Evolutionary conservation across 2,888 invertebrate genomes (phyloP).

Genomic region (Corbicula japonica): DNA sequence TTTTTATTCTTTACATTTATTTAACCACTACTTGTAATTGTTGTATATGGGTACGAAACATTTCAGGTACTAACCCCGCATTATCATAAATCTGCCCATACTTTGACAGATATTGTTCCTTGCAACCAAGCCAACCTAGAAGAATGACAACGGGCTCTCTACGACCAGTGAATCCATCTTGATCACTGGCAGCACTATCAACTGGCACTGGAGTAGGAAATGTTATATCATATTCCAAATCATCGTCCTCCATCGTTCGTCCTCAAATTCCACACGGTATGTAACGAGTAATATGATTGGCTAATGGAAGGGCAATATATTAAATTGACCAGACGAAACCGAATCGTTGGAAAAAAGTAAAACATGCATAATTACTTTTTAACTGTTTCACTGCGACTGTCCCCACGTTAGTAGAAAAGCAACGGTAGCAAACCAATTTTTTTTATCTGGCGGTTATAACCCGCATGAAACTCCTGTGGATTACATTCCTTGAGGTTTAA

Average conservation of each 20-base stretch:
- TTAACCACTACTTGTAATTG: no score
- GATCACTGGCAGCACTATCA: constrained; percentile 48
- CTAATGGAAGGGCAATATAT: neutral
- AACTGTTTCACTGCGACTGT: constrained; percentile 34
- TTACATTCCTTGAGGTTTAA: no score
- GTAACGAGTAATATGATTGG: constrained; percentile 49
- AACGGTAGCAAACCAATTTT: no score
- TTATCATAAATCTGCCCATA: constrained; percentile 93
- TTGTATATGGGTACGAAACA: no score
- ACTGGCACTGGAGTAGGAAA: constrained; percentile 73
- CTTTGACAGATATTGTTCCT: constrained; percentile 92
- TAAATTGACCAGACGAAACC: constrained; percentile 36
- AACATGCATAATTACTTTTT: no score
- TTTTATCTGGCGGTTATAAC: no score
- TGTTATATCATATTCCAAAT: constrained; percentile 81
- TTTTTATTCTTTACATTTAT: no score
- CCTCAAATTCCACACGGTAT: constrained; percentile 32
- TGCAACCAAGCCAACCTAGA: constrained; percentile 93
- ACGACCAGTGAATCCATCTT: constrained; percentile 44
- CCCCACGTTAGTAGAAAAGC: no score
- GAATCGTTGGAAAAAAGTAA: constrained; percentile 16
- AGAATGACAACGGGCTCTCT: constrained; percentile 90
- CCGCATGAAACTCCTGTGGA: no score
- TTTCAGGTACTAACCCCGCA: constrained; percentile 89
- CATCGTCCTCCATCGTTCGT: constrained; percentile 74